phyloP scores from a whole-genome alignment of 2,113 vertebrate species.

The Strix aluco region DNA sequence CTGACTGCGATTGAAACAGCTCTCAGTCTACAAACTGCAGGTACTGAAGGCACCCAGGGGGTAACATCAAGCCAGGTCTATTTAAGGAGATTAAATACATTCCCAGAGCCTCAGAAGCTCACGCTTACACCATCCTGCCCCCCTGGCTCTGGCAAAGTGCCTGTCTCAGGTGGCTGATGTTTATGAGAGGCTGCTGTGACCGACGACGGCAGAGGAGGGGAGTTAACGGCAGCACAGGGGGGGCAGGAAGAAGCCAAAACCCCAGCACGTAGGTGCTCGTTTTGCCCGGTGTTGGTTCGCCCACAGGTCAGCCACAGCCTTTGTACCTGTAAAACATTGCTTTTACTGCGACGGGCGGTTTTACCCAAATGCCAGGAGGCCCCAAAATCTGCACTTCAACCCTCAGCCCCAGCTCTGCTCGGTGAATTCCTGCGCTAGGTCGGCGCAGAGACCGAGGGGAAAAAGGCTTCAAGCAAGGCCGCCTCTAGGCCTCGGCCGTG shows the following conservation, averaged over 20 bases:
- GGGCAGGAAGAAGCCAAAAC: not conserved
- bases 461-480: not conserved
- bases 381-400: not conserved
- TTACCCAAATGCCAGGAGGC: not conserved
- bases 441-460: accelerated
- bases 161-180: accelerated
- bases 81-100: not conserved
- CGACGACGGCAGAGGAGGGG: no score
- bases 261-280: accelerated
- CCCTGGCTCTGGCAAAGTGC: not conserved
- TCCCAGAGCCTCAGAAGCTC: not conserved
- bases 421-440: not conserved
- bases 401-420: not conserved
- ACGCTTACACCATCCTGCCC: accelerated
- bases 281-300: accelerated
- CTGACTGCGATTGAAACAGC: not conserved
- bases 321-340: not conserved
- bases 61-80: not conserved
- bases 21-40: not conserved
- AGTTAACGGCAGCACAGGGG: accelerated
- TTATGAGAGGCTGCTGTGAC: accelerated
- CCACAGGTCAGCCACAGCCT: not conserved
- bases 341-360: not conserved
- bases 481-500: not conserved
- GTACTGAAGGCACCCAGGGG: accelerated